A percentile compares a stretch with the other conserved stretches of the same genome.
Conservation (phyloP, 2,888 invertebrate genomes). For the Ophraella communa region DNA sequence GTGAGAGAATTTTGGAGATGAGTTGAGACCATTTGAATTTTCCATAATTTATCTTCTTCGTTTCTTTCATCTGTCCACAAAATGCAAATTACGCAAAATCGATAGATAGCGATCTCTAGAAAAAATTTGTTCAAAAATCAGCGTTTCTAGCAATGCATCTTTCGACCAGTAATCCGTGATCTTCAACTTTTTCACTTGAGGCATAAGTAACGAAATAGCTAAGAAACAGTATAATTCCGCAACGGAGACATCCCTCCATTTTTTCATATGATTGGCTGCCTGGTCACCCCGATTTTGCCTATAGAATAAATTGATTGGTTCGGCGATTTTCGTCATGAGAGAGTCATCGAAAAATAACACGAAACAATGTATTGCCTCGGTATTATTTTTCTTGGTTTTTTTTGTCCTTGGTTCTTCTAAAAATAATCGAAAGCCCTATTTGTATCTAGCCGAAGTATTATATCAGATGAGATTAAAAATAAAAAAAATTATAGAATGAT, state of each 20-base stretch:
- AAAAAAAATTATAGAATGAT: not conserved
- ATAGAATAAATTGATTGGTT: constrained; percentile 8
- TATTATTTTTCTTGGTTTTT: constrained; percentile 4
- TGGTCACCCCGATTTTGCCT: constrained; percentile 4
- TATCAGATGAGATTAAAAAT: no score
- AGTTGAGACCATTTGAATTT: constrained; percentile 20
- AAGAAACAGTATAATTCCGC: constrained; percentile 27
- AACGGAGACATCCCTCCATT: constrained; percentile 16
- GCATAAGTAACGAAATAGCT: constrained; percentile 28
- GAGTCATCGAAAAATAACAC: constrained; percentile 9
- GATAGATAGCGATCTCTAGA: constrained; percentile 14
- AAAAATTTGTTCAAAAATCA: constrained; percentile 20
- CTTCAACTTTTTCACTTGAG: constrained; percentile 23
- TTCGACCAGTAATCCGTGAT: constrained; percentile 26
- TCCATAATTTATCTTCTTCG: constrained; percentile 24
- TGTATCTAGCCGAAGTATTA: no score
- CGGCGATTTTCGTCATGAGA: constrained; percentile 2
- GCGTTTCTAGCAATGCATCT: constrained; percentile 19
- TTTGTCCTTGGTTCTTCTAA: no score
- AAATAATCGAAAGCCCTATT: no score
- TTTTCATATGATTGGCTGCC: constrained; percentile 10
- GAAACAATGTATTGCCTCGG: constrained; percentile 1
- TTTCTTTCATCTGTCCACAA: constrained; percentile 10
- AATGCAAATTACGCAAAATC: constrained; percentile 25
- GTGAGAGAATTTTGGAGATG: no score